Conservation (phyloP, 2,797 vertebrate species). For the Buphagus erythrorhynchus region DNA sequence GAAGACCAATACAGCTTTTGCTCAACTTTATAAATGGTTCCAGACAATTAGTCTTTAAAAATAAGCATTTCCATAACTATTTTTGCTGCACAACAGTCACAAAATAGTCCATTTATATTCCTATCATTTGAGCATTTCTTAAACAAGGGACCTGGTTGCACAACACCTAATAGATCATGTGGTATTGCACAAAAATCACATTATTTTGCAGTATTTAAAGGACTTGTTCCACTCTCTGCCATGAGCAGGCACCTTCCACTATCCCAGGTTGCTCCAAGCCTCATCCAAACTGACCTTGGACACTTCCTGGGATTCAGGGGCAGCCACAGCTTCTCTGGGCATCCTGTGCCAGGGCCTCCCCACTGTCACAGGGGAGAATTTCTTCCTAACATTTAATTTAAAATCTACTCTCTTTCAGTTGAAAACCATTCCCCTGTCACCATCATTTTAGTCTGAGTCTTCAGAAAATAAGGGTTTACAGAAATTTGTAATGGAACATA, state of each 20-base stretch:
- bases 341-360: neutral
- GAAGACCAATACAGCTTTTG: neutral
- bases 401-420: neutral
- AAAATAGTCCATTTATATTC: neutral
- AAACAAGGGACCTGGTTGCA: neutral
- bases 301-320: neutral
- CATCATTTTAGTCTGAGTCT: neutral
- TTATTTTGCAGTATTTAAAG: neutral
- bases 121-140: neutral
- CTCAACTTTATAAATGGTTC: neutral
- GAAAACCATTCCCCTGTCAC: neutral
- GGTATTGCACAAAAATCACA: neutral
- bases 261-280: neutral
- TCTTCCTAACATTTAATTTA: neutral
- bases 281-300: rapidly evolving
- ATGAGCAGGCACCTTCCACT: neutral
- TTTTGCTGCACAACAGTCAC: neutral
- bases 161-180: rapidly evolving
- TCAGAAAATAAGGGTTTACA: neutral
- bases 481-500: neutral
- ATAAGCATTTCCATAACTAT: neutral
- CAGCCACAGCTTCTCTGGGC: neutral
- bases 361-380: neutral
- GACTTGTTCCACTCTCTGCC: neutral
- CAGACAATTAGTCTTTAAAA: conserved; percentile 10